Evolutionary conservation across 2,888 invertebrate species (phyloP), one percentile per base, ranked within the genome.

Genomic region (Ophraella communa): DNA sequence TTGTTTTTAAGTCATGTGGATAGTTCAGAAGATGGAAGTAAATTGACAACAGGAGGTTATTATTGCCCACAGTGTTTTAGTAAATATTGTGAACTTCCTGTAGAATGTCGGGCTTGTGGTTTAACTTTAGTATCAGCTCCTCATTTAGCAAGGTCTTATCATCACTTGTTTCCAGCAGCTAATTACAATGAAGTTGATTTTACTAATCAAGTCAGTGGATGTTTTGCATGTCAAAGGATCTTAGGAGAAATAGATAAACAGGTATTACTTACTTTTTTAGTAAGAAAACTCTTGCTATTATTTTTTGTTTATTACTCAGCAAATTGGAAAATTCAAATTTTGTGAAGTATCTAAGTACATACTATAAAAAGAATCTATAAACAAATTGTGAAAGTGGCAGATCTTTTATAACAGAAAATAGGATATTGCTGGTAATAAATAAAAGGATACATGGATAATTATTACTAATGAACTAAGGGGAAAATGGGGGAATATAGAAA

Each of bases 11-110:
- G 95, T 77, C 96, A 96, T 78, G 85, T 95, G 52, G 95, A 95
- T 74, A 90, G 88, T 71, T 82, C 85, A 18, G 91, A 90, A 47
- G 88, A 89, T 59, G 86, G 86, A 35, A 86, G 87, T 61, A 91
- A 90, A 75, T 84, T 91, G 52, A 88, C 87, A 55, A 89, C 91
- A 20, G 90, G 90, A 10, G 94, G 94, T 1, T 94, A 94, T 79
- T 87, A 93, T 76, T 95, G 95, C 76, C 95, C 95, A n/a, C 96
- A 98, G 81, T 99, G 99, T 82, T 91, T 92, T 75, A 94, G 95
- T 83, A 96, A 98, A 84, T 98, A 98, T 83, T 99, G 99, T 83
- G 96, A 98, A 81, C 85, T 99, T 75, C 99, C 99, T 0, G 95
- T 96, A 2, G 98, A 99, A 84, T 99, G 99, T 80, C 89, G 93